phyloP scores from a whole-genome alignment of 2,797 vertebrate species.

The Chelidonichthys spinosus region DNA sequence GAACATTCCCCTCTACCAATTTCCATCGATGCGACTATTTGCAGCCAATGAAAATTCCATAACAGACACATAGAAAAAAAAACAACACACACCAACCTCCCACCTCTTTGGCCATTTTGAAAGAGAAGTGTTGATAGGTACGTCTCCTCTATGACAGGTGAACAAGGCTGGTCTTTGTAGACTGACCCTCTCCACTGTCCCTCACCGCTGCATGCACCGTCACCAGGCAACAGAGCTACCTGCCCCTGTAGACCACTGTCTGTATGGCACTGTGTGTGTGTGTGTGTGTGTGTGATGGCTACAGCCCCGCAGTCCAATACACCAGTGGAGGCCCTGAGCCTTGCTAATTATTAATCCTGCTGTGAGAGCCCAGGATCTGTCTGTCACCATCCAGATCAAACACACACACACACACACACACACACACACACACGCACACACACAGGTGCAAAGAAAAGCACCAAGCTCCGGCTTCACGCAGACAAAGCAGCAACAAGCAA shows the following conservation, averaged over 20 bases:
- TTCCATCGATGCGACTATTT: constrained; percentile 10
- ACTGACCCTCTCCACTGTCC: constrained; percentile 64
- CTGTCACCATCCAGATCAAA: constrained; percentile 71
- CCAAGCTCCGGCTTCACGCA: constrained; percentile 47
- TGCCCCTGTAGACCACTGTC: constrained; percentile 55
- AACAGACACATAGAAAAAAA: constrained; percentile 39
- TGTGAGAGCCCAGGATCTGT: constrained; percentile 76
- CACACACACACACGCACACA: constrained; percentile 42
- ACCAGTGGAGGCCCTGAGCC: constrained; percentile 78
- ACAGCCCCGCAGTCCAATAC: constrained; percentile 76
- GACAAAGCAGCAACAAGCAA: constrained; percentile 52
- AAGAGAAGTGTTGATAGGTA: constrained; percentile 68
- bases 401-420: constrained; percentile 49
- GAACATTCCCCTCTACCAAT: background rate
- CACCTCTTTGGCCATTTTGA: constrained; percentile 75
- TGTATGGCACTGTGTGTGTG: constrained; percentile 39
- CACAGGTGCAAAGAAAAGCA: constrained; percentile 53
- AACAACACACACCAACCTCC: constrained; percentile 75
- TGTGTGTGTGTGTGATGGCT: constrained; percentile 42
- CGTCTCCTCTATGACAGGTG: constrained; percentile 72
- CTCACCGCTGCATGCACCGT: constrained; percentile 54
- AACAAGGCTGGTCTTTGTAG: constrained; percentile 75
- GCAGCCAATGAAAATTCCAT: constrained; percentile 28
- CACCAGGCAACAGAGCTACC: constrained; percentile 78
- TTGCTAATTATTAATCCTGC: constrained; percentile 87